phyloP scores from a whole-genome alignment of 2,797 vertebrate species.

The Rachycentron canadum region DNA sequence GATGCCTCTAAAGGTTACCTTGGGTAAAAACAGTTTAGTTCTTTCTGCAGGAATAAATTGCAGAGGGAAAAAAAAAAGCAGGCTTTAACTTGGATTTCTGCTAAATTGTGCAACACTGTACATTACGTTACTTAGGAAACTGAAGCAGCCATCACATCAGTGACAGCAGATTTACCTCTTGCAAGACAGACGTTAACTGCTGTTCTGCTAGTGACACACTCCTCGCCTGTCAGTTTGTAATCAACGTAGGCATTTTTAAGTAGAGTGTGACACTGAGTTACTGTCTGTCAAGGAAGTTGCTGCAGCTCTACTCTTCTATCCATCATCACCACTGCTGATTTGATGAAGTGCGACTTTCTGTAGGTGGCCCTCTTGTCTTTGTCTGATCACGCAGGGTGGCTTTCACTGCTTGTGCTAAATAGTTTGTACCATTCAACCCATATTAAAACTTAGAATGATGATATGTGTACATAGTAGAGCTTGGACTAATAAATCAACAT shows the following conservation, averaged over 20 bases:
- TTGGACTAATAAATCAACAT: neutral
- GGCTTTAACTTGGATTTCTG: neutral
- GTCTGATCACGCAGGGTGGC: neutral
- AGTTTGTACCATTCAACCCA: too few relatives aligned
- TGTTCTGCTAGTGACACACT: conserved; percentile 12
- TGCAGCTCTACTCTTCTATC: conserved; percentile 15
- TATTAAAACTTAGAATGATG: too few relatives aligned
- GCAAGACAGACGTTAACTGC: too few relatives aligned
- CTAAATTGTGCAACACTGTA: conserved; percentile 28
- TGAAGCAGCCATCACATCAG: neutral
- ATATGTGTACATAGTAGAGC: neutral
- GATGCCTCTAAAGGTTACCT: neutral
- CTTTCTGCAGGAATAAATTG: neutral
- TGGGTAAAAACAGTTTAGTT: neutral
- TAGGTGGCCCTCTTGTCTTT: neutral
- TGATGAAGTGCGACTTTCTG: conserved; percentile 23
- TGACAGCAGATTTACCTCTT: neutral
- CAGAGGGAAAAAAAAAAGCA: neutral
- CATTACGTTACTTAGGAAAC: neutral
- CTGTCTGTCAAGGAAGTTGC: conserved; percentile 23
- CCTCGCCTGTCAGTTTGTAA: neutral
- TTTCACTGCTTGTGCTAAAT: neutral
- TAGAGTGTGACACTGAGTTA: conserved; percentile 15
- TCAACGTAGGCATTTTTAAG: conserved; percentile 22
- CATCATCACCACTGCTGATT: neutral